Base-by-base conservation (phyloP, 2,888 invertebrate genomes). In the Craniophora ligustri region DNA sequence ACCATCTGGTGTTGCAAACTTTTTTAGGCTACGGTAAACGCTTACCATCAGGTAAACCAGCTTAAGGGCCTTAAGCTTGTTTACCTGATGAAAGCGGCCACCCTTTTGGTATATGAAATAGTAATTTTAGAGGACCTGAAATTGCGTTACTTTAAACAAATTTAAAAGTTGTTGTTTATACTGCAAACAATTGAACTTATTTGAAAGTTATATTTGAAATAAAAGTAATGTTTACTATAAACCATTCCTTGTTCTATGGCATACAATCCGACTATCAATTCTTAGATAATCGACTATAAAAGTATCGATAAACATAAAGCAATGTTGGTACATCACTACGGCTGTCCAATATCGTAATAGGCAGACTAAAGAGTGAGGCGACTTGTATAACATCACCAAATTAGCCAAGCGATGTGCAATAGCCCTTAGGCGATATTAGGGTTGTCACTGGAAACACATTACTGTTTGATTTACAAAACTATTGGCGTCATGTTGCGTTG, bases 381-480 rank as follows among this genome's bases (percentile, higher is more conserved):
- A 91, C 91, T 91, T 91, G 92, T 92, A 88, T 82, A 91, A 92
- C 92, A 93, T 92, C 86, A 88, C 92, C 91, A 92, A 92, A 93
- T 92, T 92, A 93, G 91, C 86, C 86, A 76, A 81, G 80, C 87
- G 82, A 86, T 89, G 88, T 89, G 88, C 86, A 88, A 86, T 89
- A 85, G 87, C 91, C 92, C 89, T 86, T 72, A 79, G 89, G 88
- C 85, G 60, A 35, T 67, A 34, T 16, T 75, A 92, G 91, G 92
- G 92, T 65, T 91, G 88, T 34, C 85, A 72, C 19, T 59, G 44
- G 18, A 21, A 36, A 28, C 26, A 35, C 65, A 40, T 55, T 59
- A 69, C 41, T 60, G 50, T 50, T 53, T 34, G 28, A 65, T 61
- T 35, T 31, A 40, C 40, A 64, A 50, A 42, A 38, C 14, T 31